phyloP scores from a whole-genome alignment of 1,140 invertebrate genomes.

The Araneus ventricosus region DNA sequence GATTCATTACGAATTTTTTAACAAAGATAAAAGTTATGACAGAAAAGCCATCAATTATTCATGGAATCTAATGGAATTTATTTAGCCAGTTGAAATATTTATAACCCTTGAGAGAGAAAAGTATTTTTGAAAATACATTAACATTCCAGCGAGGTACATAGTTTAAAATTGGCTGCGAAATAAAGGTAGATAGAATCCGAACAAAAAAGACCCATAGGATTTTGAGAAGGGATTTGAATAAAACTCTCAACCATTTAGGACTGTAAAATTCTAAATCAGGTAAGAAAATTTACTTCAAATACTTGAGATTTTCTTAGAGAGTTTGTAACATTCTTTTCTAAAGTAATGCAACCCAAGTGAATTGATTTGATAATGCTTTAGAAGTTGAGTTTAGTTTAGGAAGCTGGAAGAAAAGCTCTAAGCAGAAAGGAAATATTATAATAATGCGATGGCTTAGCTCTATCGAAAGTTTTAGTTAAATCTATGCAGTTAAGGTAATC shows the following conservation, averaged over 20 bases:
- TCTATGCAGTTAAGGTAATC: too few species aligned
- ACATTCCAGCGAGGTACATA: not conserved
- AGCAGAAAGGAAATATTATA: too few species aligned
- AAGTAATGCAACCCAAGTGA: not conserved
- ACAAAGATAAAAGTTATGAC: conserved; percentile 17
- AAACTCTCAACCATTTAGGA: not conserved
- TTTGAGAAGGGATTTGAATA: not conserved
- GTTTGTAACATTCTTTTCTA: not conserved
- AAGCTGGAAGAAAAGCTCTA: not conserved
- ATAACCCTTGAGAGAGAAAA: conserved; percentile 9
- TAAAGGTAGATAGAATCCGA: not conserved
- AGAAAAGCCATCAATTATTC: not conserved
- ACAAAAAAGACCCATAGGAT: not conserved
- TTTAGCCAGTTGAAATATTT: conserved; percentile 26
- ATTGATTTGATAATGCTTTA: not conserved
- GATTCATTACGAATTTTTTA: not conserved
- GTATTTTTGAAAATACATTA: conserved; percentile 27
- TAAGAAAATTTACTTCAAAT: not conserved
- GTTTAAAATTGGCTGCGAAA: not conserved
- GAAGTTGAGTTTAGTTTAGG: not conserved
- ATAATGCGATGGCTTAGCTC: too few species aligned
- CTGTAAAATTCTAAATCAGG: not conserved
- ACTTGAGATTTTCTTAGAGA: not conserved
- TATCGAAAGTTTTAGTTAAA: too few species aligned
- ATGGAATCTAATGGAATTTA: conserved; percentile 13